These are phyloP conservation scores for Paradoxurus hermaphroditus DNA, from an alignment of 2,113 vertebrate genomes.

Conservation along the genomic window DNA sequence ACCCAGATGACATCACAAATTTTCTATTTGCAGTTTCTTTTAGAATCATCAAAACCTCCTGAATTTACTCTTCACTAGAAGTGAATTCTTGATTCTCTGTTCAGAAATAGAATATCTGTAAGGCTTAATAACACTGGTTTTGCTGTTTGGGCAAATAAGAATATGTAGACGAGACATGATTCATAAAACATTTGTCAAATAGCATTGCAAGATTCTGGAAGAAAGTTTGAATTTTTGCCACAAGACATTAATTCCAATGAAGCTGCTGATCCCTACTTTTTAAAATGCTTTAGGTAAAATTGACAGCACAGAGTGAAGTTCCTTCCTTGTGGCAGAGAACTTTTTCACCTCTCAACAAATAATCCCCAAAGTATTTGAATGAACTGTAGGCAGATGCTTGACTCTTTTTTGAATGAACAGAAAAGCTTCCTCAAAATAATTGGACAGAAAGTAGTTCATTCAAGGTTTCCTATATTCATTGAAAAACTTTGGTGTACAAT, in stretches of 20 bases:
- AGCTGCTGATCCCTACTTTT: neutral
- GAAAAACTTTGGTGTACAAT: neutral
- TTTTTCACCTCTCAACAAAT: neutral
- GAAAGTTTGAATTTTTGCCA: neutral
- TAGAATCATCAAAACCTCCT: neutral
- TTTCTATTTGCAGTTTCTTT: neutral
- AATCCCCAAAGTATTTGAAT: neutral
- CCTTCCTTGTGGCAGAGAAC: neutral
- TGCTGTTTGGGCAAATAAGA: neutral
- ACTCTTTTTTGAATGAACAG: neutral
- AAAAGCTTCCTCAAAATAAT: slow-evolving; percentile 9
- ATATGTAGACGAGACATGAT: neutral
- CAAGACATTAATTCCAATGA: neutral
- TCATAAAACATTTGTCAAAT: neutral
- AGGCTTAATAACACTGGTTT: neutral
- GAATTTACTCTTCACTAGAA: neutral
- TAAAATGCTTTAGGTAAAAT: neutral
- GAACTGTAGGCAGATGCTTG: neutral
- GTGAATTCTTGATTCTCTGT: neutral
- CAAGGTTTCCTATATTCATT: neutral
- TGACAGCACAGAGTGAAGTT: neutral
- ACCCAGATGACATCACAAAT: neutral
- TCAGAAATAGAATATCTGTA: neutral
- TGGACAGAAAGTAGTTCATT: neutral
- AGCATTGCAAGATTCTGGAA: neutral